Evolutionary conservation across 37 sponge, comb jelly and placozoan genomes (phyloP).

Genomic region (Ephydatia muelleri): DNA sequence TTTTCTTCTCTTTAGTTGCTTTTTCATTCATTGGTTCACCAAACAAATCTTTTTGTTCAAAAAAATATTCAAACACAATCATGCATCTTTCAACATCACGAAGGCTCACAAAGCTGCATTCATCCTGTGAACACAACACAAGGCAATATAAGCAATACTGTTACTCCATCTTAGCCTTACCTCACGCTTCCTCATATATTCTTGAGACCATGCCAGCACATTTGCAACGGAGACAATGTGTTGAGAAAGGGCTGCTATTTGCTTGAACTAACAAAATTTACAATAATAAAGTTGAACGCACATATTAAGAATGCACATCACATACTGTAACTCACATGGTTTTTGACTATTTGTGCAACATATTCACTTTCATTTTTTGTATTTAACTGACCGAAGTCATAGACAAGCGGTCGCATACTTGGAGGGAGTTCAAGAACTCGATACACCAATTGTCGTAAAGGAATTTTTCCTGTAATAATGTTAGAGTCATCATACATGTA

Average conservation of each 20-base stretch:
- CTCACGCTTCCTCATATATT: conserved; percentile 70
- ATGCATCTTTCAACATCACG: conserved; percentile 86
- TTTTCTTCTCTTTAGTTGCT: conserved; percentile 8
- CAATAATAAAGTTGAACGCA: no score
- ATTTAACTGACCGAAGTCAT: conserved; percentile 94
- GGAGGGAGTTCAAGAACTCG: conserved; percentile 93
- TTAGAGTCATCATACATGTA: neutral
- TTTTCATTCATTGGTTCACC: neutral
- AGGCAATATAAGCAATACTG: neutral
- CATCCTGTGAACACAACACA: conserved; percentile 56
- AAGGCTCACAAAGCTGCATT: conserved; percentile 91
- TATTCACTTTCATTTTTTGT: conserved; percentile 72
- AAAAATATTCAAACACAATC: conserved; percentile 80
- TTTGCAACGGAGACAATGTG: conserved; percentile 19
- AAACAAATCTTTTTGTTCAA: conserved; percentile 25
- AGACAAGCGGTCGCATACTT: conserved; percentile 92
- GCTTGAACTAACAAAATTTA: neutral
- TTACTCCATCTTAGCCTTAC: neutral
- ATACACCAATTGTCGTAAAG: conserved; percentile 94
- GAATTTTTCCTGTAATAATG: conserved; percentile 55
- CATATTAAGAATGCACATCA: neutral
- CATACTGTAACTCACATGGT: conserved; percentile 79
- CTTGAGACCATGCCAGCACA: conserved; percentile 68
- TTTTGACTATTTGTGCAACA: conserved; percentile 71
- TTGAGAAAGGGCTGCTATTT: neutral